Conservation (phyloP, 2,797 vertebrate genomes). For the Crypturellus tataupa region DNA sequence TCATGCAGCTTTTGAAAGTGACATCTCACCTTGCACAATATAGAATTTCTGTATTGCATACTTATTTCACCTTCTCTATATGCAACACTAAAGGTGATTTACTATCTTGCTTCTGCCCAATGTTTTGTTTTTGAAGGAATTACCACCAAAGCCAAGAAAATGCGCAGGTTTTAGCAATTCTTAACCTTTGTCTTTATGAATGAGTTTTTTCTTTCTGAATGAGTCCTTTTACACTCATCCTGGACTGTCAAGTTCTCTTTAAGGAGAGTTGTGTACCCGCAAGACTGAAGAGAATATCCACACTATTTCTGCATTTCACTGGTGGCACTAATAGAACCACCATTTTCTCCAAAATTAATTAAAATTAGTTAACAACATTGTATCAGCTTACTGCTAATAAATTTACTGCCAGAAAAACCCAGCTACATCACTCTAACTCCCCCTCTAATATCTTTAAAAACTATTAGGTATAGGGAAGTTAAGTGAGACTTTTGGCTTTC, state of each 20-base stretch:
- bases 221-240: neutral
- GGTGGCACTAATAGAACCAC: neutral
- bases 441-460: neutral
- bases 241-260: neutral
- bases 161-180: neutral
- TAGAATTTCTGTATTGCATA: neutral
- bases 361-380: neutral
- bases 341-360: neutral
- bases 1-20: slow-evolving; percentile 37
- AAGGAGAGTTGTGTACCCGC: neutral
- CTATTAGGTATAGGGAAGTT: neutral
- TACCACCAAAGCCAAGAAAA: neutral
- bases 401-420: neutral
- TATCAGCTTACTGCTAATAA: neutral
- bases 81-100: neutral
- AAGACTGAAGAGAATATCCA: neutral
- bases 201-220: neutral
- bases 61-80: slow-evolving; percentile 22
- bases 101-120: neutral
- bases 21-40: neutral
- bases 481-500: neutral
- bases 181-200: neutral
- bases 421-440: neutral
- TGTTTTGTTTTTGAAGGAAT: neutral
- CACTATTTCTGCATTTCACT: neutral